Conservation (phyloP, 2,888 invertebrate species). For the Chalcosyrphus nemorum region DNA sequence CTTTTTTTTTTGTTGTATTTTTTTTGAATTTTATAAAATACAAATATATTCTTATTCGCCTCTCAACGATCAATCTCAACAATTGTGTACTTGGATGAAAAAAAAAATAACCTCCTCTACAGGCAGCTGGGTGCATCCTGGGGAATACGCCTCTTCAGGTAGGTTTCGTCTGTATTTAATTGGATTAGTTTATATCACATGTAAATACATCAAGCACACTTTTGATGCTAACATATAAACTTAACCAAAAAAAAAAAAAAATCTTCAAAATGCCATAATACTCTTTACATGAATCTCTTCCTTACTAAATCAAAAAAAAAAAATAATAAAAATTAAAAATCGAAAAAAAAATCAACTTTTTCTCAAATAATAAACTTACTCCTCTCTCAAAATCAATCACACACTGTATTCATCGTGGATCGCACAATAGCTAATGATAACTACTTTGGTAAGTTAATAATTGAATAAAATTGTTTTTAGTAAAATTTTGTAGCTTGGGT, state of each 20-base stretch:
- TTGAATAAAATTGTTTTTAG: background rate
- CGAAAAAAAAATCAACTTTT: conserved; percentile 45
- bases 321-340: conserved; percentile 55
- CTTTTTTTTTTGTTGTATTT: conserved; percentile 26
- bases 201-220: conserved; percentile 80
- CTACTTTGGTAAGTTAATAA: conserved; percentile 98
- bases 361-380: conserved; percentile 74
- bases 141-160: conserved; percentile 99
- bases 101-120: conserved; percentile 49
- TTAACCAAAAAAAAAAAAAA: conserved; percentile 17
- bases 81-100: background rate
- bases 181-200: conserved; percentile 80
- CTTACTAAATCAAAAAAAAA: conserved; percentile 40
- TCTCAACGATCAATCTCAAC: background rate
- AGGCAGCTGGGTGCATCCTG: conserved; percentile 99
- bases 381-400: conserved; percentile 72
- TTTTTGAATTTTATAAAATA: conserved; percentile 11
- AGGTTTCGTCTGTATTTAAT: conserved; percentile 81
- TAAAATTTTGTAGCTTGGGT: background rate
- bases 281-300: conserved; percentile 31
- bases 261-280: conserved; percentile 21
- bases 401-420: conserved; percentile 70
- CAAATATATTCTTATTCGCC: conserved; percentile 74
- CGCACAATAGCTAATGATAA: conserved; percentile 95
- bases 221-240: conserved; percentile 57